Evolutionary conservation across 92 coral and sea anemone species (phyloP).

Genomic region (Porites rus): DNA sequence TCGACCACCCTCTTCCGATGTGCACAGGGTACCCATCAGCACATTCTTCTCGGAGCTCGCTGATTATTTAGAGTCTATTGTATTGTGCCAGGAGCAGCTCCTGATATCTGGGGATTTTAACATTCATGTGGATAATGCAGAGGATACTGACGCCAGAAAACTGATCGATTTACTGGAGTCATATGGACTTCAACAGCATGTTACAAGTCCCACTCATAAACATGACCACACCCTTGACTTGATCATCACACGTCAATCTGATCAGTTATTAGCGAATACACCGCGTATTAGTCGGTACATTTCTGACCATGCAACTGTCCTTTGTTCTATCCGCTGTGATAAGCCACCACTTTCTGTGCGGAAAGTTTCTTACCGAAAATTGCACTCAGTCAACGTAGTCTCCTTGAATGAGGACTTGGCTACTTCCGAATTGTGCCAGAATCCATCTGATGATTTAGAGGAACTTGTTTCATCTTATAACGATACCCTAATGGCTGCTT

Average conservation of each 20-base stretch:
- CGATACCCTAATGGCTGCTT: no score
- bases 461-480: no score
- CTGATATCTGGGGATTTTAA: conserved; percentile 43
- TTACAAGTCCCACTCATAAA: not conserved
- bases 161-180: conserved; percentile 6
- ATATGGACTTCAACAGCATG: conserved; percentile 5
- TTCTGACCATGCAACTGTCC: not conserved
- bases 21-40: conserved; percentile 39
- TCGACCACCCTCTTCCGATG: conserved; percentile 44
- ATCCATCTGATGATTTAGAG: no score
- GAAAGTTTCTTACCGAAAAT: no score
- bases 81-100: conserved; percentile 33
- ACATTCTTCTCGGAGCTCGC: conserved; percentile 29
- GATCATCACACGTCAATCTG: not conserved
- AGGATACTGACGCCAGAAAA: not conserved
- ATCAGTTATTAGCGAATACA: not conserved
- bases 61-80: conserved; percentile 24
- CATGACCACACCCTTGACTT: not conserved
- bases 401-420: no score
- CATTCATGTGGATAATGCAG: conserved; percentile 7
- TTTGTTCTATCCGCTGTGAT: no score
- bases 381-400: no score
- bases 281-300: not conserved
- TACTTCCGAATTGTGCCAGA: no score
- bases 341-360: no score